Percentiles rank a stretch among this genome's conserved stretches.
Conservation (phyloP, 2,797 vertebrate genomes). For the Myotis pilosus region DNA sequence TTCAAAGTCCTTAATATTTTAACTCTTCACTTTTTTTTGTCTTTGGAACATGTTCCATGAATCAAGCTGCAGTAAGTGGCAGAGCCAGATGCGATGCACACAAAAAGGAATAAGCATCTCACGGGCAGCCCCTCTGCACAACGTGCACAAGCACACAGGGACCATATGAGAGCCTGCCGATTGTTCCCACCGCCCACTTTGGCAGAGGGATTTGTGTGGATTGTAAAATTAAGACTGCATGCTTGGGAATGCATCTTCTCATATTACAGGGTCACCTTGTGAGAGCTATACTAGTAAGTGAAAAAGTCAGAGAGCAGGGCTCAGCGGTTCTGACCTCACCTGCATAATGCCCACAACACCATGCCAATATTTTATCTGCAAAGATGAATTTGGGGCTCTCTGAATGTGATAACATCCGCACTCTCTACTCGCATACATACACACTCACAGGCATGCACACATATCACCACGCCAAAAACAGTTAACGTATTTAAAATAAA, state of each 20-base stretch:
- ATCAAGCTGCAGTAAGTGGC: conserved; percentile 56
- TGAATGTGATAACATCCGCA: not conserved
- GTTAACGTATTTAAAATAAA: not conserved
- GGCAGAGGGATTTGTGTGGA: conserved; percentile 45
- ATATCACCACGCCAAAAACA: not conserved
- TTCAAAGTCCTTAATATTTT: conserved; percentile 72
- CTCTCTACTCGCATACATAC: not conserved
- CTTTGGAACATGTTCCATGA: conserved; percentile 74
- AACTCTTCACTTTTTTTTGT: conserved; percentile 61
- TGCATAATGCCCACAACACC: conserved; percentile 57
- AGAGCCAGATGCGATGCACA: conserved; percentile 35
- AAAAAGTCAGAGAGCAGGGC: conserved; percentile 57
- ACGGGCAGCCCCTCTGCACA: conserved; percentile 49
- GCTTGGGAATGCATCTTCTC: conserved; percentile 61
- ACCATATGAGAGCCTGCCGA: conserved; percentile 36
- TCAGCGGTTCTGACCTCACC: conserved; percentile 72
- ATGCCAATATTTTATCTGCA: conserved; percentile 63
- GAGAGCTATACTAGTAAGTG: conserved; percentile 43
- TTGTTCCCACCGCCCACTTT: conserved; percentile 52
- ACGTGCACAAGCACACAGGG: not conserved
- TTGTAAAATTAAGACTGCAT: conserved; percentile 72
- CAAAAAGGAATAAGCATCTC: conserved; percentile 50
- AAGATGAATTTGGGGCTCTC: conserved; percentile 55
- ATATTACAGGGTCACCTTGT: conserved; percentile 58
- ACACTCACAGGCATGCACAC: not conserved